Evolutionary conservation across 2,888 invertebrate genomes (phyloP).

Genomic region (Masnerella sp.): DNA sequence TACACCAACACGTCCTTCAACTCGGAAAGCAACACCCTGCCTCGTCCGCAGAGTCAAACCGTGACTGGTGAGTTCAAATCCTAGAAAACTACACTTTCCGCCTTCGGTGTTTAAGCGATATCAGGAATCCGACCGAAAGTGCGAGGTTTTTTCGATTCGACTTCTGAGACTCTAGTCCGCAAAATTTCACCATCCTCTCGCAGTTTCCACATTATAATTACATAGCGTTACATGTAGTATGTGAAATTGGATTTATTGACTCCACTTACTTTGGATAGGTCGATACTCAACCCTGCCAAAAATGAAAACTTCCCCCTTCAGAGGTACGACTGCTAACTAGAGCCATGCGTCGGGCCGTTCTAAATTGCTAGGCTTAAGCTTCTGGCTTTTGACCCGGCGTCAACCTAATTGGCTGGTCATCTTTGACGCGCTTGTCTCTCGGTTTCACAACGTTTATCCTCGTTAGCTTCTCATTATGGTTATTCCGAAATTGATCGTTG

Average conservation of each 20-base stretch:
- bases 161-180: not conserved
- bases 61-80: constrained; percentile 73
- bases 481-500: too few relatives aligned
- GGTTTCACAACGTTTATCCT: constrained; percentile 37
- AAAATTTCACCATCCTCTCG: constrained; percentile 23
- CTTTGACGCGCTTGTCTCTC: constrained; percentile 51
- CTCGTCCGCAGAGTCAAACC: constrained; percentile 74
- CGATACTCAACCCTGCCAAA: constrained; percentile 72
- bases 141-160: too few relatives aligned
- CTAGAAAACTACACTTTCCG: constrained; percentile 4
- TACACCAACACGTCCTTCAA: constrained; percentile 69
- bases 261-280: constrained; percentile 73
- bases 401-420: constrained; percentile 58
- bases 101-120: constrained; percentile 25
- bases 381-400: constrained; percentile 64
- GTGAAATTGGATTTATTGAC: constrained; percentile 49
- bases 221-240: constrained; percentile 4
- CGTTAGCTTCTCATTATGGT: constrained; percentile 39
- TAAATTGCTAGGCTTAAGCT: constrained; percentile 69
- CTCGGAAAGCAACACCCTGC: constrained; percentile 69
- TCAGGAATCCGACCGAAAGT: too few relatives aligned
- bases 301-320: constrained; percentile 73
- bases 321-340: constrained; percentile 71
- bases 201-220: constrained; percentile 34
- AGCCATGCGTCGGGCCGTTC: constrained; percentile 62